Conservation (phyloP, 2,888 invertebrate species). For the Phortica okadai region DNA sequence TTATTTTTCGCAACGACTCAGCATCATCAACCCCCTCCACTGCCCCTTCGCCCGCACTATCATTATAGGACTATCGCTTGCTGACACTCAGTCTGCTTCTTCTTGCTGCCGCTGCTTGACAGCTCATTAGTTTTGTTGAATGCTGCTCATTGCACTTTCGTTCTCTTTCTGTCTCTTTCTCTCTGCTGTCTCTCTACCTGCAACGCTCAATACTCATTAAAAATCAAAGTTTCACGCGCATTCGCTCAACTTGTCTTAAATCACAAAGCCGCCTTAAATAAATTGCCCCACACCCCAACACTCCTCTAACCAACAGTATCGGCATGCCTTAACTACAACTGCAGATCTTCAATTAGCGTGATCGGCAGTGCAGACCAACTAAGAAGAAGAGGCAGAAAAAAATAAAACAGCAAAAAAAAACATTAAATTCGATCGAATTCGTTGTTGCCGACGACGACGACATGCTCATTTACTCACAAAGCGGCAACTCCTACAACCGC, state of each 20-base stretch:
- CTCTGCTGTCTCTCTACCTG: background rate
- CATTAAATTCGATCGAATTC: constrained; percentile 43
- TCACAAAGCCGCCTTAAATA: constrained; percentile 22
- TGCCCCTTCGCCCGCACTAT: no score
- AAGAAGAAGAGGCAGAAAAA: constrained; percentile 47
- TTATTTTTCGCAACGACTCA: background rate
- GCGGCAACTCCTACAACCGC: constrained; percentile 57
- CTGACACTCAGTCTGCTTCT: background rate
- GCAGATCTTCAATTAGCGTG: constrained; percentile 72
- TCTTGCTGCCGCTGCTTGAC: background rate
- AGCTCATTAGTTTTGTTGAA: constrained; percentile 12
- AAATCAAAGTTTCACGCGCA: background rate
- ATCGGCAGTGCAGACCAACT: constrained; percentile 52
- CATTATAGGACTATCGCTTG: no score
- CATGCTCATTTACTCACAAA: constrained; percentile 45
- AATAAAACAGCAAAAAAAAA: constrained; percentile 50
- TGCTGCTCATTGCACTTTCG: no score
- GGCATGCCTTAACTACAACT: constrained; percentile 51
- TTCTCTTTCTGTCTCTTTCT: background rate
- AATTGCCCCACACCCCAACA: background rate
- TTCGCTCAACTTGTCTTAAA: background rate
- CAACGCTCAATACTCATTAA: constrained; percentile 1
- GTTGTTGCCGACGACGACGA: constrained; percentile 46
- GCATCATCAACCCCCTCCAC: background rate
- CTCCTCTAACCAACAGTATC: background rate